phyloP scores from a whole-genome alignment of 2,113 vertebrate species.

The Xenopus tropicalis region DNA sequence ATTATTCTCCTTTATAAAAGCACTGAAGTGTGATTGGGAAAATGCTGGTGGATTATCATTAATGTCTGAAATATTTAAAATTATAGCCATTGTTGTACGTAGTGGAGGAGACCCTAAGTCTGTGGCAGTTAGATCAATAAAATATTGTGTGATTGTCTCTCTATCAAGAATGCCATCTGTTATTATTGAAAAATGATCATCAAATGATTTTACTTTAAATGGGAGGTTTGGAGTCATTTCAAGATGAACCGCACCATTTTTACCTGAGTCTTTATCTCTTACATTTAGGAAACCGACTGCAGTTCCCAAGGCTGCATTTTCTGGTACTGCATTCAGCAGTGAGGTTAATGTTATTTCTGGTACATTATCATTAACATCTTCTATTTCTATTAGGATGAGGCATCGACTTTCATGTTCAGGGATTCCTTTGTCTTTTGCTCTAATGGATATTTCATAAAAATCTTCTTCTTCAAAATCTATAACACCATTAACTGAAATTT shows the following conservation, averaged over 20 bases:
- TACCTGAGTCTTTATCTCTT: constrained; percentile 65
- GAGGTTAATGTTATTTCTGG: constrained; percentile 70
- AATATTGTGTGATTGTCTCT: constrained; percentile 60
- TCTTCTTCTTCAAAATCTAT: constrained; percentile 67
- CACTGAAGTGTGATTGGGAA: constrained; percentile 68
- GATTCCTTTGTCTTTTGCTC: constrained; percentile 68
- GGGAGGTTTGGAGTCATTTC: constrained; percentile 44
- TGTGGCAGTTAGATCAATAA: constrained; percentile 64
- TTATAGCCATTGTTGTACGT: constrained; percentile 55
- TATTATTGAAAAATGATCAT: constrained; percentile 70
- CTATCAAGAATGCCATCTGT: constrained; percentile 64
- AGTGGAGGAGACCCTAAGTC: constrained; percentile 63
- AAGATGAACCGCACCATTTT: constrained; percentile 58
- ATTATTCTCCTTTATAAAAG: constrained; percentile 79
- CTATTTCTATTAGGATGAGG: constrained; percentile 67
- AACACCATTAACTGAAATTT: constrained; percentile 63
- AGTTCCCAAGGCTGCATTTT: constrained; percentile 66
- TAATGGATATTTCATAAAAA: constrained; percentile 68
- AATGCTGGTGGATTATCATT: constrained; percentile 68
- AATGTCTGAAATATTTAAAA: constrained; percentile 68
- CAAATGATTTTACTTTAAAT: constrained; percentile 60
- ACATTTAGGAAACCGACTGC: constrained; percentile 68
- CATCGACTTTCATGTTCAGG: constrained; percentile 66
- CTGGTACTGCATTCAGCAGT: constrained; percentile 65
- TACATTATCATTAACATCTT: constrained; percentile 71